These are phyloP conservation scores for Holcopasites calliopsidis DNA, from an alignment of 1,140 invertebrate species.

Conservation along the genomic window DNA sequence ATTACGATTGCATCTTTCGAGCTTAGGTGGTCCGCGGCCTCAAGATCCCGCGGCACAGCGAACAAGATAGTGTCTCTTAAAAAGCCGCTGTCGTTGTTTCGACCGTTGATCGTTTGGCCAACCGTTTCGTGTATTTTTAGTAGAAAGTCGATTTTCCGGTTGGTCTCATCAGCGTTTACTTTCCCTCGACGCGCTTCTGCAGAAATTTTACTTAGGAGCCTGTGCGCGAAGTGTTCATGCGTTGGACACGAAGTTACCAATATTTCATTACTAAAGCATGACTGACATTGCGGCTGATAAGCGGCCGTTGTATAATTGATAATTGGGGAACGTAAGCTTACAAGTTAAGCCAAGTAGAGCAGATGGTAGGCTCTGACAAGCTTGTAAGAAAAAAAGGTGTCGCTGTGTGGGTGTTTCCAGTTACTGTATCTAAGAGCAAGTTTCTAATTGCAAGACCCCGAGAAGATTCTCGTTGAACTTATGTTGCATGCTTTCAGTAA, in stretches of 20 bases:
- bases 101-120: conserved; percentile 5
- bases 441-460: too few species aligned
- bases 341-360: neutral
- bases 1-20: conserved; percentile 77
- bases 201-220: neutral
- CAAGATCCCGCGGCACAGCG: conserved; percentile 52
- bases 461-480: too few species aligned
- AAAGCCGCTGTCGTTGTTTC: conserved; percentile 60
- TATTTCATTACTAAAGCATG: conserved; percentile 13
- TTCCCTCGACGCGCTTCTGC: neutral
- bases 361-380: conserved; percentile 1
- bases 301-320: conserved; percentile 30
- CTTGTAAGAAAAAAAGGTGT: neutral
- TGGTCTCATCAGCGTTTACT: neutral
- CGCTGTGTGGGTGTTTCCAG: too few species aligned
- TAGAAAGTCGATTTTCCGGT: neutral
- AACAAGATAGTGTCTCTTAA: conserved; percentile 63
- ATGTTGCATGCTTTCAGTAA: too few species aligned
- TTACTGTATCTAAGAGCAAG: neutral
- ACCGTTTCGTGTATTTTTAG: conserved; percentile 36
- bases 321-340: conserved; percentile 11
- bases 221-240: neutral
- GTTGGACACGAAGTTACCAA: neutral
- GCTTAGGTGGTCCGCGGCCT: conserved; percentile 70
- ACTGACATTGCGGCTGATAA: neutral